Base-by-base conservation (phyloP, 2,888 invertebrate species). In the Cephus nigrinus region DNA sequence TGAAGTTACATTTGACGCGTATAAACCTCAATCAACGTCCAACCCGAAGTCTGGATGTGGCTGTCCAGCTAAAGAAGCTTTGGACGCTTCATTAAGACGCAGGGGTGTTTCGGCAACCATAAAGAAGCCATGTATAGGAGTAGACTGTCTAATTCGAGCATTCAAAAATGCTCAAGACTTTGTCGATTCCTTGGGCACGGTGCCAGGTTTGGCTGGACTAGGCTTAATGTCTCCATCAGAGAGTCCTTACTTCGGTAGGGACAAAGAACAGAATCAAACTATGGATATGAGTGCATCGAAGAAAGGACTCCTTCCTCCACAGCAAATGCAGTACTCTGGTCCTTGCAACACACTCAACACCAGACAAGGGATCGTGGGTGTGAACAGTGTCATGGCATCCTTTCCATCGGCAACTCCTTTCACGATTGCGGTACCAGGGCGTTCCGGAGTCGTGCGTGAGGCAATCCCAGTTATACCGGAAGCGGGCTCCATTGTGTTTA, bases 161-260 rank as follows among this genome's bases (percentile, higher is more conserved):
- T 87, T 90, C 75, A 81, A 85, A 23, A 88, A 90, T 23, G 87
- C 88, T 0, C 89, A 90, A 77, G 86, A 89, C 1, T 90, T 90
- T 74, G 90, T 90, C 0, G 86, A 90, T 71, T 87, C 88, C 0
- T 78, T 90, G 15, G 90, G 89, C 0, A 88, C 85, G 73, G 88
- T 87, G 15, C 87, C 87, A 1, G 90, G 90, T 1, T 77, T 90
- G 1, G 83, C 84, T 11, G 90, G 89, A 11, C 82, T 90, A 1
- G 89, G 90, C 9, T 76, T 90, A 71, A 84, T 86, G 82, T 88
- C 89, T 76, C 87, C 89, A 1, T 82, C 86, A 2, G 90, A 90
- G 71, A 90, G 90, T 79, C 90, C 90, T 4, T 90, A 86, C 71
- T 90, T 89, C 75, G 85, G 86, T 5, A 81, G 86, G n/a, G 82